Evolutionary conservation across 2,113 vertebrate genomes (phyloP).

Genomic region (Nibea coibor): DNA sequence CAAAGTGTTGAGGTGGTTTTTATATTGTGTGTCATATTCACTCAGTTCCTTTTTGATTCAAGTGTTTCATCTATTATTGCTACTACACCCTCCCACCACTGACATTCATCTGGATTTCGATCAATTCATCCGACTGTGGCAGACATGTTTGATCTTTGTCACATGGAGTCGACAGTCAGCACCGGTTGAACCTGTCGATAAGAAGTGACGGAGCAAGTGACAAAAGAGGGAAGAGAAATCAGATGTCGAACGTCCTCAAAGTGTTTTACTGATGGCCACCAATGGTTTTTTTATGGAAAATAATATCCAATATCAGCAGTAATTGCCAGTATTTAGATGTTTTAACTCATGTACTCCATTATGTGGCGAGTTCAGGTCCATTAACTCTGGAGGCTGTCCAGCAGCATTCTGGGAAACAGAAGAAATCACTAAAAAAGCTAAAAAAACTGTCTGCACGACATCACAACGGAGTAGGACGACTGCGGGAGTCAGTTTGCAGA

Average conservation of each 20-base stretch:
- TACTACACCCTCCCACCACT: neutral
- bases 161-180: neutral
- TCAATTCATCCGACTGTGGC: neutral
- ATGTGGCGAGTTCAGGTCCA: too few species aligned
- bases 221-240: neutral
- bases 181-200: neutral
- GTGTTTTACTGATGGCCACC: neutral
- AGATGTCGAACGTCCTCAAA: neutral
- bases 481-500: neutral
- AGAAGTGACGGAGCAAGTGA: conserved; percentile 2
- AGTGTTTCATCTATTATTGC: conserved; percentile 11
- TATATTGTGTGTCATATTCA: conserved; percentile 17
- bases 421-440: neutral
- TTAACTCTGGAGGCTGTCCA: neutral
- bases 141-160: conserved; percentile 19
- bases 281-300: neutral
- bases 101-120: conserved; percentile 13
- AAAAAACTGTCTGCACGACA: neutral
- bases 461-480: neutral
- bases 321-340: neutral
- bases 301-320: neutral
- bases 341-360: neutral
- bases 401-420: neutral
- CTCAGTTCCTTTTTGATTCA: neutral
- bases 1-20: conserved; percentile 41